Evolutionary conservation across 2,888 invertebrate genomes (phyloP), one percentile per base, ranked within the genome.

Genomic region (Lithophane ornitopus): DNA sequence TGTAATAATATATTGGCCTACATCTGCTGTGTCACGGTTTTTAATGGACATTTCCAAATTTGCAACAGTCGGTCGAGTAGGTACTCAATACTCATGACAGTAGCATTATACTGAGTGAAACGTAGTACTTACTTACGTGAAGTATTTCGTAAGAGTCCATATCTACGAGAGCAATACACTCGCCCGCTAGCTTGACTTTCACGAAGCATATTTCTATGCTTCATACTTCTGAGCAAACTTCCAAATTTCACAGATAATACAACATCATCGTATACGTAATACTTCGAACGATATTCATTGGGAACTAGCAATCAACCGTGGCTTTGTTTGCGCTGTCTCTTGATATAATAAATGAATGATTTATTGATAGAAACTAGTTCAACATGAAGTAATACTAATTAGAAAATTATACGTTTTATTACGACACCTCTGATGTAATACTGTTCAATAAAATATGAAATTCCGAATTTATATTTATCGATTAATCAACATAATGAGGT

Each of bases 101-200:
- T 78, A 62, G 58, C 70, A 78, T 74, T 83, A 74, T 70, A 69
- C 59, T 69, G 52, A 79, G 66, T 71, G 70, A 78, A 75, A 86
- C 87, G 88, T 89, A 90, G 91, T 87, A 34, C 34, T 34, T 34
- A 34, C 34, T 6, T 34, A 80, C 67, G 81, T 66, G 76, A 83
- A 80, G 70, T 84, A 89, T 90, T 90, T 90, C 90, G 89, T 89
- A 89, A 91, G 86, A 88, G 84, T 69, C 75, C 86, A 82, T 86
- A 88, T 88, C 87, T 85, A 87, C 78, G 84, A 84, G 81, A 82
- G 77, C 78, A 85, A 84, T 61, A 76, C 81, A 82, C 85, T 84
- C 82, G 80, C 85, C 74, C 75, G 84, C 80, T 79, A 81, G 84
- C 28, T 44, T 26, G 67, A 85, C 91, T 92, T 92, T 92, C 92